Evolutionary conservation across 2,797 vertebrate species (phyloP), one percentile per base, ranked within the genome.

Genomic region (Cyprinella venusta): DNA sequence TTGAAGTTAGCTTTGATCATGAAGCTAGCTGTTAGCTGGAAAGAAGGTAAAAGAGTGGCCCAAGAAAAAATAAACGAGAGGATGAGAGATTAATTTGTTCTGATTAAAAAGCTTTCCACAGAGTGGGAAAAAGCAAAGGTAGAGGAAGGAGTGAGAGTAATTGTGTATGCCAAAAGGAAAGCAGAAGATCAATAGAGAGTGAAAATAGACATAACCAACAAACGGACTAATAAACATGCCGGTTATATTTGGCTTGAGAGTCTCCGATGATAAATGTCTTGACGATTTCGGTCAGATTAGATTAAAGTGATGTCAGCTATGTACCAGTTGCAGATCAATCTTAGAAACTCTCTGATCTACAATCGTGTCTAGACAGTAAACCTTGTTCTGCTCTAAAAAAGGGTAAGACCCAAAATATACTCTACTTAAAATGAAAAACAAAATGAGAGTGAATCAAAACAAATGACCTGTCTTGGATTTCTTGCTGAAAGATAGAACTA

Each of bases 91-190:
- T 90, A 87, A 86, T 90, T 93, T 88, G 86, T 91, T 92, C 90
- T 94, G 93, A 94, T 94, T 93, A 93, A 89, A 88, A 21, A 88
- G 83, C 88, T 89, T 89, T 91, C 84, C 88, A 88, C 87, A 70
- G 89, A 91, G 88, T 88, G 59, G 86, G 24, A 81, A 21, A 74
- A 65, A 89, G 81, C 80, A 83, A 76, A 19, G 26, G 33, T 56
- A 21, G 40, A 45, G 33, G 36, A 19, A 33, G 26, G 40, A 65
- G 45, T 18, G 24, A 36, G 79, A 52, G 40, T 65, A 59, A 30
- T 21, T 67, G 48, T 52, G 42, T 40, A 61, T 72, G 68, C 40
- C 4, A 13, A 63, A 80, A 59, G 40, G 38, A 74, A 16, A 61
- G 63, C 72, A 71, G 54, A 16, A 36, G 56, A 71, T 64, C 36